Conservation (phyloP, 2,888 invertebrate species). For the Eugnorisma glareosa region DNA sequence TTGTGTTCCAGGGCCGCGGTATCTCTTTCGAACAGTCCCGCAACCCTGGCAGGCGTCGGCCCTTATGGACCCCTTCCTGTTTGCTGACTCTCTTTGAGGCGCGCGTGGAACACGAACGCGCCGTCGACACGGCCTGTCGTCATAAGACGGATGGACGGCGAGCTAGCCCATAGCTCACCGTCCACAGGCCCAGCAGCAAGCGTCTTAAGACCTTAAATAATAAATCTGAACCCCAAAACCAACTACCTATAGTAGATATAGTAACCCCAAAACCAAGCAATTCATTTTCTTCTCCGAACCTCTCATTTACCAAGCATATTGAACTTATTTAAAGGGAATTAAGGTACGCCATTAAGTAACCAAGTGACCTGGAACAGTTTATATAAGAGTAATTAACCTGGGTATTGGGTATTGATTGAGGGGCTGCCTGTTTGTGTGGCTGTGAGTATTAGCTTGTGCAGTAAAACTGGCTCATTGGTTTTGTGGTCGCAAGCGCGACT, state of each 20-base stretch:
- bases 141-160: too few species aligned
- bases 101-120: too few species aligned
- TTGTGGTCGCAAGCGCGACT: too few species aligned
- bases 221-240: slow-evolving; percentile 17
- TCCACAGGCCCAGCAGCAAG: neutral
- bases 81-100: too few species aligned
- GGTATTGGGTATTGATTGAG: slow-evolving; percentile 48
- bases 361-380: slow-evolving; percentile 45
- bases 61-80: too few species aligned
- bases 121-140: too few species aligned
- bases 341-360: slow-evolving; percentile 24
- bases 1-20: too few species aligned
- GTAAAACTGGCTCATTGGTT: too few species aligned
- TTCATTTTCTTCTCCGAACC: slow-evolving; percentile 8
- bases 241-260: too few species aligned
- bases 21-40: too few species aligned
- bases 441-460: slow-evolving; percentile 6
- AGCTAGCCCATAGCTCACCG: too few species aligned
- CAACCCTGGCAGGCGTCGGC: too few species aligned
- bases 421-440: slow-evolving; percentile 6
- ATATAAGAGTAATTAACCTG: slow-evolving; percentile 42
- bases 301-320: slow-evolving; percentile 23
- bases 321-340: slow-evolving; percentile 39
- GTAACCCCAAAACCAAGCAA: slow-evolving; percentile 19
- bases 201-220: neutral